phyloP scores from a whole-genome alignment of 2,113 vertebrate species.

The Lynx canadensis region DNA sequence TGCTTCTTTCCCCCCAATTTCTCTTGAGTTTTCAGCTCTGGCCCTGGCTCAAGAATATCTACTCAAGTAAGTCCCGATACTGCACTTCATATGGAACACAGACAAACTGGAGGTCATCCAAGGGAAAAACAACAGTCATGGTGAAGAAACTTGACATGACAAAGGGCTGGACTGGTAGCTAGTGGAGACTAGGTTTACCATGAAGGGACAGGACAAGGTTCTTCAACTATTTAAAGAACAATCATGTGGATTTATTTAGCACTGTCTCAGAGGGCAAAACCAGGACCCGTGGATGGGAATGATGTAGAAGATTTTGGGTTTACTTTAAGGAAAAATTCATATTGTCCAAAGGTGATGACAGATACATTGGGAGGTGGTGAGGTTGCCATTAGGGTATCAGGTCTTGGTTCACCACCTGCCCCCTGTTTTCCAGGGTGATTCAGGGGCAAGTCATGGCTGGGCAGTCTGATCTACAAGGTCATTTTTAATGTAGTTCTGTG shows the following conservation, averaged over 20 bases:
- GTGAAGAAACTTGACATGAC: not conserved
- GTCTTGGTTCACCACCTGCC: not conserved
- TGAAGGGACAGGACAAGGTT: not conserved
- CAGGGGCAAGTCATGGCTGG: not conserved
- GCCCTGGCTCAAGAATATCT: not conserved
- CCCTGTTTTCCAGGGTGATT: not conserved
- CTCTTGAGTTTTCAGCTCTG: not conserved
- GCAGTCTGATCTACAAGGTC: slow-evolving; percentile 15
- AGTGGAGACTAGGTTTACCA: not conserved
- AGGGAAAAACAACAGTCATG: not conserved
- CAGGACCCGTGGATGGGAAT: too few species aligned
- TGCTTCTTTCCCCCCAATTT: not conserved
- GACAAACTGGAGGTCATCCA: not conserved
- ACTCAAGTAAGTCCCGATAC: not conserved
- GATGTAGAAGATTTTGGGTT: not conserved
- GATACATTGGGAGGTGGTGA: not conserved
- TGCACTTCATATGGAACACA: not conserved
- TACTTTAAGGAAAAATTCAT: not conserved
- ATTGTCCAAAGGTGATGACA: not conserved
- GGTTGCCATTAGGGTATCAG: not conserved
- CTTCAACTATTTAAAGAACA: not conserved
- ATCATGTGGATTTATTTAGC: not conserved
- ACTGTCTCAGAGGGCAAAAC: not conserved
- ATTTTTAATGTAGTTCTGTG: slow-evolving; percentile 53
- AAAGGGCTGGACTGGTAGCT: not conserved